A percentile compares a stretch with the other conserved stretches of the same genome.
Conservation (phyloP, 2,113 vertebrate genomes). For the Carassius carassius region DNA sequence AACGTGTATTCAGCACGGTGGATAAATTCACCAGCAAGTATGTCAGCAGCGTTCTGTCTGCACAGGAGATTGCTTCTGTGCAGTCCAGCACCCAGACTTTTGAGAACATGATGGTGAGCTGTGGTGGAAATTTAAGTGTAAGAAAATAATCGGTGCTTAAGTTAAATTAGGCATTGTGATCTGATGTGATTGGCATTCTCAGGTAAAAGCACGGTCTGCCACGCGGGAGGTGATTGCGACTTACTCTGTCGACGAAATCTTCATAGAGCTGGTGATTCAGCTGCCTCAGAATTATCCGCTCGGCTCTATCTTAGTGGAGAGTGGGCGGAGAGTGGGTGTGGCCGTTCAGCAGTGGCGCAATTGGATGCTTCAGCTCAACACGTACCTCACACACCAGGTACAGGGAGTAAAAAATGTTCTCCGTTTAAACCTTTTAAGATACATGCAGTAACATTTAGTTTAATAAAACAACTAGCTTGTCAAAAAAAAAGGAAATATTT, state of each 20-base stretch:
- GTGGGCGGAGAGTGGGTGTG: conserved; percentile 93
- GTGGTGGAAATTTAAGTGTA: neutral
- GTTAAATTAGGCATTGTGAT: conserved; percentile 13
- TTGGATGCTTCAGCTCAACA: conserved; percentile 98
- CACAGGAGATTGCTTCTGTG: conserved; percentile 92
- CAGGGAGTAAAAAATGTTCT: neutral
- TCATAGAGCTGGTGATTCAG: conserved; percentile 96
- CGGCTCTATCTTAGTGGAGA: conserved; percentile 91
- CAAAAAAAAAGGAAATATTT: too few species aligned
- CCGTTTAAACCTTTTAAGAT: neutral
- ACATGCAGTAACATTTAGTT: neutral
- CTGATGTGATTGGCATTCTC: conserved; percentile 8
- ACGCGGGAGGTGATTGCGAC: conserved; percentile 95
- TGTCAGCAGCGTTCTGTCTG: conserved; percentile 88
- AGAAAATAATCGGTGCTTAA: neutral
- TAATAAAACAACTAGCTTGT: too few species aligned
- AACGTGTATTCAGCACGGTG: conserved; percentile 87
- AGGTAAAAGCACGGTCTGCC: conserved; percentile 94
- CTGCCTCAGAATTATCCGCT: conserved; percentile 92
- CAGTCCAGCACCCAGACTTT: conserved; percentile 91
- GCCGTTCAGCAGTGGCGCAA: conserved; percentile 98
- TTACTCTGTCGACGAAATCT: conserved; percentile 95
- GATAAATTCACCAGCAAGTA: conserved; percentile 95
- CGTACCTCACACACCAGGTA: conserved; percentile 97
- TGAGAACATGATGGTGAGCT: conserved; percentile 91